Evolutionary conservation across 2,888 invertebrate species (phyloP).

Genomic region (Agapostemon virescens): DNA sequence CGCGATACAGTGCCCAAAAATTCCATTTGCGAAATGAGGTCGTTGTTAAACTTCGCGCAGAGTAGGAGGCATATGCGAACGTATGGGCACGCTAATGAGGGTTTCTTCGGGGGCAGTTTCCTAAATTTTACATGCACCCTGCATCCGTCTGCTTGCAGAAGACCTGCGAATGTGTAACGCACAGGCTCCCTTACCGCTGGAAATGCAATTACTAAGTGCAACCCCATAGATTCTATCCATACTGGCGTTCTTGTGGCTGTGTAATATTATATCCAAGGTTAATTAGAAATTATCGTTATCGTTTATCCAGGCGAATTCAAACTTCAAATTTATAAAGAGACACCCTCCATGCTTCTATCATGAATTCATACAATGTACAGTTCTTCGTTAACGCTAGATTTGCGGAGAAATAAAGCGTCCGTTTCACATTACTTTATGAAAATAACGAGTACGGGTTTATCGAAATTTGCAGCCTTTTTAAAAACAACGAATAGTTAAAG

Average conservation of each 20-base stretch:
- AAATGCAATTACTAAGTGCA: not conserved
- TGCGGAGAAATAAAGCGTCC: too few relatives aligned
- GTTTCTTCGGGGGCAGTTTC: not conserved
- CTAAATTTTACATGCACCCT: not conserved
- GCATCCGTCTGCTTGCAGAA: not conserved
- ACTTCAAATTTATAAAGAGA: not conserved
- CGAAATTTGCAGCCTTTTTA: too few relatives aligned
- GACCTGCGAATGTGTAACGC: not conserved
- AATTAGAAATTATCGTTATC: not conserved
- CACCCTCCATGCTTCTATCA: not conserved
- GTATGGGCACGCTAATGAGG: not conserved
- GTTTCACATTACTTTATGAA: too few relatives aligned
- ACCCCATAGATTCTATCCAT: not conserved
- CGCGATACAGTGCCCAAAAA: not conserved
- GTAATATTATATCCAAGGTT: not conserved
- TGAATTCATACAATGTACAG: not conserved
- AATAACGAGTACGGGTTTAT: too few relatives aligned
- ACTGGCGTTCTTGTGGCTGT: not conserved
- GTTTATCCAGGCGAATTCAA: not conserved
- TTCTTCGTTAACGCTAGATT: not conserved
- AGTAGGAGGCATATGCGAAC: not conserved
- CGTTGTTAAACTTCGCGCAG: not conserved
- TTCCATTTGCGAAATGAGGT: not conserved
- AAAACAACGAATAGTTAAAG: too few relatives aligned
- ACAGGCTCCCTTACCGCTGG: not conserved